Conservation (phyloP, 1,140 invertebrate genomes). For the Galleria mellonella region DNA sequence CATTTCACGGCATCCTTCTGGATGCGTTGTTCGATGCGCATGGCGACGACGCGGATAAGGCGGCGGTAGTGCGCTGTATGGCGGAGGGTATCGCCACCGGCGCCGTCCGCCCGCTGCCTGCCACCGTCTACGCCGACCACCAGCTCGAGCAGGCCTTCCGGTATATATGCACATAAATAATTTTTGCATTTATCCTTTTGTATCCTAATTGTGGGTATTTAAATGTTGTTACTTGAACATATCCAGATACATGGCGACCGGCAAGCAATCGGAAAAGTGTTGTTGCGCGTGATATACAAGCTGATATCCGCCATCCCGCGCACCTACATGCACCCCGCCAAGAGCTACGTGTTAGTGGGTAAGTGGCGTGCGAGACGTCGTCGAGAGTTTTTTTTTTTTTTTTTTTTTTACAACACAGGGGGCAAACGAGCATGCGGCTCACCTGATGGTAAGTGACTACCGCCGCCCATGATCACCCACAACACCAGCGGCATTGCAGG, state of each 20-base stretch:
- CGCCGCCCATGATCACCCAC: no score
- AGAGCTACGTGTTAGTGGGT: constrained; percentile 87
- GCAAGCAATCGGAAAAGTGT: constrained; percentile 98
- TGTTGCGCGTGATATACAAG: constrained; percentile 93
- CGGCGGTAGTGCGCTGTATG: constrained; percentile 83
- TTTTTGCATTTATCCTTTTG: no score
- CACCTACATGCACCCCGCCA: constrained; percentile 90
- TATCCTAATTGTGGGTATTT: no score
- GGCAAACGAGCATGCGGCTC: no score
- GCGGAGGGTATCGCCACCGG: constrained; percentile 88
- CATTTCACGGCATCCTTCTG: constrained; percentile 96
- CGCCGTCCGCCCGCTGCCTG: constrained; percentile 88
- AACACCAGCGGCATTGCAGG: no score
- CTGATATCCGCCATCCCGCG: constrained; percentile 86
- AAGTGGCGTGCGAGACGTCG: background rate
- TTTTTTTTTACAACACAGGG: no score
- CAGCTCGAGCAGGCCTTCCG: constrained; percentile 95
- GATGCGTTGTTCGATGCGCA: constrained; percentile 90
- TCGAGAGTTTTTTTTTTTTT: no score
- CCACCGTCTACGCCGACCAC: constrained; percentile 86
- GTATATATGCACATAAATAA: constrained; percentile 15
- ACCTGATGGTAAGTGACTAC: no score
- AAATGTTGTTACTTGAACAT: no score
- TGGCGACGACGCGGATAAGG: constrained; percentile 80
- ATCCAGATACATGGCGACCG: constrained; percentile 92